phyloP scores from a whole-genome alignment of 2,888 invertebrate species.

The Hymenopus coronatus region DNA sequence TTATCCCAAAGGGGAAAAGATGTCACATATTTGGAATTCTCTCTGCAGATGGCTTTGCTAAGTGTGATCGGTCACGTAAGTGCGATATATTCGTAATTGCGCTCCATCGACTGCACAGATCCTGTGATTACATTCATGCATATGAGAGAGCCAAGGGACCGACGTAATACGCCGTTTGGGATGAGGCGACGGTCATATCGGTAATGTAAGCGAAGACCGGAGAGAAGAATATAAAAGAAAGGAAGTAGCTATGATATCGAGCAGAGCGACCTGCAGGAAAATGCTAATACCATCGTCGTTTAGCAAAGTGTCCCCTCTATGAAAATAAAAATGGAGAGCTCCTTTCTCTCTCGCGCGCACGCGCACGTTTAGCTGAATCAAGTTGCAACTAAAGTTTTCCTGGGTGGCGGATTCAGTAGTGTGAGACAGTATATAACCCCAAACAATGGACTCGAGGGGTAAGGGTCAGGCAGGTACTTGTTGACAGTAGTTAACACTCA shows the following conservation, averaged over 20 bases:
- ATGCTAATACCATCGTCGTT: background rate
- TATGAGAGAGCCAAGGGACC: too few species aligned
- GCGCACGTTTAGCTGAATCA: background rate
- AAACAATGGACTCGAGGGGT: background rate
- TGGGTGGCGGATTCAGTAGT: background rate
- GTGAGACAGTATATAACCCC: background rate
- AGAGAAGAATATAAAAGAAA: background rate
- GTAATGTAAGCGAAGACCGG: too few species aligned
- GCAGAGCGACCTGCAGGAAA: background rate
- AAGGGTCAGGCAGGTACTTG: background rate
- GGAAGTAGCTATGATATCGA: background rate
- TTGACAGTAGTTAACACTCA: background rate
- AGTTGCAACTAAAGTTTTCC: background rate
- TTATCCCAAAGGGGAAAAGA: too few species aligned
- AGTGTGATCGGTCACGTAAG: too few species aligned
- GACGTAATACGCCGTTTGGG: too few species aligned
- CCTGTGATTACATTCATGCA: too few species aligned
- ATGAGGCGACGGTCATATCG: too few species aligned
- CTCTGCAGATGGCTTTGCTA: too few species aligned
- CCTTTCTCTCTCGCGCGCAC: background rate
- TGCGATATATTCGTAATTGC: too few species aligned
- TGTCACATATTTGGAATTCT: too few species aligned
- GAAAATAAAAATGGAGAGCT: background rate
- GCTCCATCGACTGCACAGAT: too few species aligned
- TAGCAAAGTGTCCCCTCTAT: background rate